phyloP scores from a whole-genome alignment of 92 coral and sea anemone species.

The Heteractis magnifica region DNA sequence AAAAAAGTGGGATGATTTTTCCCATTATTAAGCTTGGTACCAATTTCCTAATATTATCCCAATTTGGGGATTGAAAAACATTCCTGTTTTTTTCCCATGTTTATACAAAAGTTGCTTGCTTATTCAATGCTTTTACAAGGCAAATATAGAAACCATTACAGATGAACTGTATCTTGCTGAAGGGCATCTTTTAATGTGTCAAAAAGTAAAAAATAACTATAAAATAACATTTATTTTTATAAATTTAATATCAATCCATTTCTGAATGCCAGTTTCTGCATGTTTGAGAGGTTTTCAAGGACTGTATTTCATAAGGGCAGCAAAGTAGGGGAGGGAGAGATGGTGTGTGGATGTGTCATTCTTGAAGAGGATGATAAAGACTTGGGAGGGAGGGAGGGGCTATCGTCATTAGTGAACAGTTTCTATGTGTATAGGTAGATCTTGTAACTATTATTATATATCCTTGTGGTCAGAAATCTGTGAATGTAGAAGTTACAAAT shows the following conservation, averaged over 20 bases:
- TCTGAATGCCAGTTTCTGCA: background rate
- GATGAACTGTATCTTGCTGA: background rate
- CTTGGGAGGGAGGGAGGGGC: constrained; percentile 10
- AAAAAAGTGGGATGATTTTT: too few species aligned
- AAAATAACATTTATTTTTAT: background rate
- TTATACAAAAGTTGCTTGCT: too few species aligned
- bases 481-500: constrained; percentile 11
- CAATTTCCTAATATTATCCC: too few species aligned
- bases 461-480: constrained; percentile 18
- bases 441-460: constrained; percentile 30
- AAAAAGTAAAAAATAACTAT: too few species aligned
- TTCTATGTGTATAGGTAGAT: background rate
- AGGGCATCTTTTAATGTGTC: too few species aligned
- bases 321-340: constrained; percentile 15
- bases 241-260: background rate
- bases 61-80: too few species aligned
- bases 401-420: constrained; percentile 9
- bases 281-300: background rate
- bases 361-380: constrained; percentile 9
- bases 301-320: constrained; percentile 8
- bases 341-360: constrained; percentile 11
- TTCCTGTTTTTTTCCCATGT: too few species aligned
- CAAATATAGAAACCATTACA: background rate
- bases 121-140: too few species aligned
- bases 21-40: too few species aligned